Conservation (phyloP, 1,140 invertebrate genomes). For the Zaprionus kolodkinae region DNA sequence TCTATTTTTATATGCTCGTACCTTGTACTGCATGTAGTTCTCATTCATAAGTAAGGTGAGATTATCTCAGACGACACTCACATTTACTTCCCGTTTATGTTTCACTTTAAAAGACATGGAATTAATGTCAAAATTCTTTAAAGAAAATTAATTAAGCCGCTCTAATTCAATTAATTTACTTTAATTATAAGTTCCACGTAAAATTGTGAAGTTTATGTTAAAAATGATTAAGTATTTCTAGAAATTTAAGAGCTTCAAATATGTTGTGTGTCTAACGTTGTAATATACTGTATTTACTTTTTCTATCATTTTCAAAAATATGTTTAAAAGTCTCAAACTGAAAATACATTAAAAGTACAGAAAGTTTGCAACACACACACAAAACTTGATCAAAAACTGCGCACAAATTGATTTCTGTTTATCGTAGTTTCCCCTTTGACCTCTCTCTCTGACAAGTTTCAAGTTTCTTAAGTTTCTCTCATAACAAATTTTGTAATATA, state of each 20-base stretch:
- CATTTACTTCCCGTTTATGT: not conserved
- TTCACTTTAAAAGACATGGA: not conserved
- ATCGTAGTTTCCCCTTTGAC: not conserved
- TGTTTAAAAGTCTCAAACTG: not conserved
- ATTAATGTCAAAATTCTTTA: not conserved
- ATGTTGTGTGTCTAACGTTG: not conserved
- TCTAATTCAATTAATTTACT: not conserved
- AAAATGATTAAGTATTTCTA: not conserved
- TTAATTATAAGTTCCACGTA: not conserved
- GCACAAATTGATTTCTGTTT: not conserved
- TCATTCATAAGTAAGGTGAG: not conserved
- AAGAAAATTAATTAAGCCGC: not conserved
- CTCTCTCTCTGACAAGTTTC: not conserved
- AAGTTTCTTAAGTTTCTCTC: not conserved
- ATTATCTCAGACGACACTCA: not conserved
- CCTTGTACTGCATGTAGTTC: not conserved
- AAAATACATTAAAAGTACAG: constrained; percentile 6
- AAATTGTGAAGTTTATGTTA: not conserved
- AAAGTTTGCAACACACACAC: not conserved
- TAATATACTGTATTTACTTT: too few relatives aligned
- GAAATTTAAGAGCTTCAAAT: not conserved
- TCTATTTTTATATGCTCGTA: not conserved
- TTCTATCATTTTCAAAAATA: not conserved
- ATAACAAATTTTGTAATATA: not conserved
- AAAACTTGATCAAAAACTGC: not conserved